These are phyloP conservation scores for Bombus waltoni DNA, from an alignment of 1,140 invertebrate genomes.

Conservation along the genomic window DNA sequence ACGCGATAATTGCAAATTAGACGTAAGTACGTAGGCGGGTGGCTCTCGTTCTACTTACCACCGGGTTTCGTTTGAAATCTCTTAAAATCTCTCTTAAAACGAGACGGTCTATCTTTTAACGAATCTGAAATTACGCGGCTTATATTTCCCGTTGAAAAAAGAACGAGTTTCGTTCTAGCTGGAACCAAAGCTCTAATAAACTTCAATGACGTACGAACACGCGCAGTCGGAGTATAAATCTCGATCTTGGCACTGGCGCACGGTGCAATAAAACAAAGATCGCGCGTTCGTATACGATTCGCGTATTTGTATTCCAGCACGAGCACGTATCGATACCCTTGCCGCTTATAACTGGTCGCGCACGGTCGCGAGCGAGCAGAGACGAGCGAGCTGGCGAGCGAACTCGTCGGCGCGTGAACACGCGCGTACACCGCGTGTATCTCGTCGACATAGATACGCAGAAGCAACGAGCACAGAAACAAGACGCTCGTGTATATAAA, in stretches of 20 bases:
- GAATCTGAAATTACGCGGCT: neutral
- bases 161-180: neutral
- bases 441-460: slow-evolving; percentile 44
- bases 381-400: neutral
- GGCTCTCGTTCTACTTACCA: no score
- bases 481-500: slow-evolving; percentile 72
- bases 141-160: neutral
- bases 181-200: neutral
- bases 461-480: slow-evolving; percentile 51
- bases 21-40: no score
- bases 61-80: no score
- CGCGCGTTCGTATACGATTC: neutral
- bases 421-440: slow-evolving; percentile 1
- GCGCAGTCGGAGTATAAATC: slow-evolving; percentile 1
- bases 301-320: slow-evolving; percentile 24
- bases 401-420: slow-evolving; percentile 19
- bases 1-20: neutral
- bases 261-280: slow-evolving; percentile 27
- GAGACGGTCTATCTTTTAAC: neutral
- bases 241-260: slow-evolving; percentile 1
- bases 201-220: neutral
- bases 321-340: slow-evolving; percentile 40
- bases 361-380: neutral
- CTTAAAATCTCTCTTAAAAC: neutral
- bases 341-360: slow-evolving; percentile 54